Percentiles rank a stretch among this genome's conserved stretches.
These are phyloP conservation scores for Euura saliciscinereae DNA, from an alignment of 1,140 invertebrate genomes.

Conservation along the genomic window DNA sequence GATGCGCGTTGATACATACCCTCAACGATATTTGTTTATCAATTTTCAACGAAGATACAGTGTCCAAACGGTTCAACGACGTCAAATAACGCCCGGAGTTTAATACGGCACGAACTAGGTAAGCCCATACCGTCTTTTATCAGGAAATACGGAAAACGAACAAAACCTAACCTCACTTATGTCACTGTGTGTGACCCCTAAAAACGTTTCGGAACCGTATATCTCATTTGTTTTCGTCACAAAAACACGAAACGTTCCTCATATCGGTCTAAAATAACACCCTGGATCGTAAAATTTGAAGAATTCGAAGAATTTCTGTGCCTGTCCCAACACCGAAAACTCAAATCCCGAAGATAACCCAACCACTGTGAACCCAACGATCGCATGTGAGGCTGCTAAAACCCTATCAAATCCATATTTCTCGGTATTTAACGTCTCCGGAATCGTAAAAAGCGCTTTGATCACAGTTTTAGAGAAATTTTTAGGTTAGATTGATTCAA, in stretches of 20 bases:
- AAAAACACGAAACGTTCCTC: neutral
- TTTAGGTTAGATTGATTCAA: neutral
- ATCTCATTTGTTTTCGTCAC: neutral
- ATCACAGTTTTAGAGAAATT: neutral
- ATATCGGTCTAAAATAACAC: neutral
- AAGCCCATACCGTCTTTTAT: neutral
- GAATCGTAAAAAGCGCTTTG: too few relatives aligned
- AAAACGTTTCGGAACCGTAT: neutral
- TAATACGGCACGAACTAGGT: slow-evolving; percentile 8
- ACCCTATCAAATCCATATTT: too few relatives aligned
- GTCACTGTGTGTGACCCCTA: neutral
- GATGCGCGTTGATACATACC: slow-evolving; percentile 8
- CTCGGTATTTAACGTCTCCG: too few relatives aligned
- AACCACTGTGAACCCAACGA: too few relatives aligned
- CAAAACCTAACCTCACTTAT: neutral
- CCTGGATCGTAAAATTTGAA: neutral
- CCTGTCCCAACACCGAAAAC: too few relatives aligned
- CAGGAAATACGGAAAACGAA: neutral
- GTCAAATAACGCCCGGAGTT: neutral
- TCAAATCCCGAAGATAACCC: too few relatives aligned
- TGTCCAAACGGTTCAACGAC: neutral
- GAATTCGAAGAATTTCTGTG: too few relatives aligned
- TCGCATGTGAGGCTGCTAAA: too few relatives aligned
- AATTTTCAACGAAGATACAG: neutral
- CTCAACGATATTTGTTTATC: slow-evolving; percentile 9